These are phyloP conservation scores for Chondrosia reniformis DNA, from an alignment of 37 sponge, comb jelly and placozoan genomes.

Conservation along the genomic window DNA sequence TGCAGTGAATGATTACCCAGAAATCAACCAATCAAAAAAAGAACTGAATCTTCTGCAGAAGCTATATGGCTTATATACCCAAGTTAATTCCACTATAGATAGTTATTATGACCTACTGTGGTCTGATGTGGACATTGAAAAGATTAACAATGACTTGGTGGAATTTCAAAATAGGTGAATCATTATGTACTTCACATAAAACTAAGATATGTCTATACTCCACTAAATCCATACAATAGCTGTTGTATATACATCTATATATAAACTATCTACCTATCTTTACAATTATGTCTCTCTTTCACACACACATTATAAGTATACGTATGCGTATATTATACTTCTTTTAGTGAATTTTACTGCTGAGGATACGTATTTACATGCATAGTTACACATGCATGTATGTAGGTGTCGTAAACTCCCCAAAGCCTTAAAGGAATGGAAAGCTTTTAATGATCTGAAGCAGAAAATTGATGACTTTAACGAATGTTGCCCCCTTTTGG, in stretches of 20 bases:
- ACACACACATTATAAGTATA: not conserved
- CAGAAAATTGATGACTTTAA: slow-evolving; percentile 95
- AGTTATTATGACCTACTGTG: slow-evolving; percentile 95
- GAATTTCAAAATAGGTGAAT: slow-evolving; percentile 93
- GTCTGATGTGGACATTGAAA: slow-evolving; percentile 94
- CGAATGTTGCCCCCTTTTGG: slow-evolving; percentile 94
- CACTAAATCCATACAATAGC: too few species aligned
- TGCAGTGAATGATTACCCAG: slow-evolving; percentile 83
- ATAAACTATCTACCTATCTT: not conserved
- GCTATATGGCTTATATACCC: slow-evolving; percentile 89
- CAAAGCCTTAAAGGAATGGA: slow-evolving; percentile 97
- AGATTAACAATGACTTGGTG: slow-evolving; percentile 89
- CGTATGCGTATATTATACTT: not conserved
- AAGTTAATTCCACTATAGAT: slow-evolving; percentile 81
- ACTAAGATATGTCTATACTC: not conserved
- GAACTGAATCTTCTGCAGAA: slow-evolving; percentile 94
- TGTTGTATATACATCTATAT: too few species aligned
- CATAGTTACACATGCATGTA: not conserved
- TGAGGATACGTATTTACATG: not conserved
- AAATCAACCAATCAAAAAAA: slow-evolving; percentile 57
- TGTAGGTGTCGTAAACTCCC: slow-evolving; percentile 94
- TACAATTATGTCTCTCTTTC: not conserved
- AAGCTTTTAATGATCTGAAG: slow-evolving; percentile 91
- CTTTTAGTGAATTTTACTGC: not conserved
- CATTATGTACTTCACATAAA: not conserved